Evolutionary conservation across 2,113 vertebrate species (phyloP).

Genomic region (Chionis minor): DNA sequence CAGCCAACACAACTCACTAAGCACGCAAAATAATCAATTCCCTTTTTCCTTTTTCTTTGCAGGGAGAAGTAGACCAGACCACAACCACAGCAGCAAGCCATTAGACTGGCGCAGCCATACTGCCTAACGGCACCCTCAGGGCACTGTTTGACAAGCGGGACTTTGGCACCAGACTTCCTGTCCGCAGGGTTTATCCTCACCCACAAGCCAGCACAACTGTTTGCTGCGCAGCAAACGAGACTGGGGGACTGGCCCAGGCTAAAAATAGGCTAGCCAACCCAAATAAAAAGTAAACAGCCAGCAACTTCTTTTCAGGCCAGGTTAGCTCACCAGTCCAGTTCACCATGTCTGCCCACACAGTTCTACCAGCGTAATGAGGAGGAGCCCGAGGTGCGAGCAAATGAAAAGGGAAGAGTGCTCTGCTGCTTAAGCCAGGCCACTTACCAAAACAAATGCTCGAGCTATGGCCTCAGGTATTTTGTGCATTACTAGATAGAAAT

Average conservation of each 20-base stretch:
- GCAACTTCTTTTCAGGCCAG: not conserved
- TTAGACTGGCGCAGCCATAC: not conserved
- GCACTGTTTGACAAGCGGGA: not conserved
- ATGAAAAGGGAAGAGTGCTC: not conserved
- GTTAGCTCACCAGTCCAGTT: not conserved
- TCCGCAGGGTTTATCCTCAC: not conserved
- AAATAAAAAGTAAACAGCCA: not conserved
- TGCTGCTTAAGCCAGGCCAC: not conserved
- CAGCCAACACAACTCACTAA: not conserved
- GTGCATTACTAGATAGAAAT: not conserved
- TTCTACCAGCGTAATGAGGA: not conserved
- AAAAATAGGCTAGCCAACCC: not conserved
- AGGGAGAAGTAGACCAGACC: not conserved
- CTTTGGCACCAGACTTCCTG: not conserved
- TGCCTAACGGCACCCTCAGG: not conserved
- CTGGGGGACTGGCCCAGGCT: not conserved
- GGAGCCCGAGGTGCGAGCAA: not conserved
- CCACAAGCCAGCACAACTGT: not conserved
- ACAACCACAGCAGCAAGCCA: not conserved
- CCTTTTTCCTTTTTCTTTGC: not conserved
- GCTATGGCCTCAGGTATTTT: not conserved
- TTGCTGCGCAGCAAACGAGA: not conserved
- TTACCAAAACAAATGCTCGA: not conserved
- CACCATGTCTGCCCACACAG: not conserved
- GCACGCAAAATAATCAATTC: not conserved